Evolutionary conservation across 2,797 vertebrate species (phyloP).

Genomic region (Myotis myotis): DNA sequence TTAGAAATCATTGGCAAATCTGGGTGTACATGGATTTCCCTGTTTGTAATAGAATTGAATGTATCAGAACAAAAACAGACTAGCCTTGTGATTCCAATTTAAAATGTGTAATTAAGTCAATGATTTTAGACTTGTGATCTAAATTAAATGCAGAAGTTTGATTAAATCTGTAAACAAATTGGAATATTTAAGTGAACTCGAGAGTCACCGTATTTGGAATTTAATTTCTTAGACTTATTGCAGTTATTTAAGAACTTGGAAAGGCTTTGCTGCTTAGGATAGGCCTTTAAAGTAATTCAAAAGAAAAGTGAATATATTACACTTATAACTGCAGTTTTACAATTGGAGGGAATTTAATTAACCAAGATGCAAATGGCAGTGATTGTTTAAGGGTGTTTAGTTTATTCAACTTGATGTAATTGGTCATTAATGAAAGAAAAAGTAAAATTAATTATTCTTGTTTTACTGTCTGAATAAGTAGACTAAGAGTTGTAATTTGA

Average conservation of each 20-base stretch:
- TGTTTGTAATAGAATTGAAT: not conserved
- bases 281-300: conserved; percentile 44
- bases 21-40: not conserved
- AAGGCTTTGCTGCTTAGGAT: conserved; percentile 8
- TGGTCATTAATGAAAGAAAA: conserved; percentile 18
- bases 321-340: conserved; percentile 19
- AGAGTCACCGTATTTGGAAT: conserved; percentile 36
- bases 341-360: conserved; percentile 45
- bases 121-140: conserved; percentile 50
- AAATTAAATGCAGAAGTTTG: conserved; percentile 25
- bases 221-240: conserved; percentile 57
- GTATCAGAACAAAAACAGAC: not conserved
- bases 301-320: conserved; percentile 41
- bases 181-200: conserved; percentile 27
- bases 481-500: not conserved
- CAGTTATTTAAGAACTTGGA: conserved; percentile 10
- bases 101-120: conserved; percentile 54
- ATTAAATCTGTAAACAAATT: conserved; percentile 50
- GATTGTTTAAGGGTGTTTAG: not conserved
- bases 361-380: not conserved
- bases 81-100: not conserved
- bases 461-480: not conserved
- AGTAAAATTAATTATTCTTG: conserved; percentile 14
- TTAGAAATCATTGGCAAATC: not conserved
- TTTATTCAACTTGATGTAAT: conserved; percentile 18